These are phyloP conservation scores for Parelbella ahira DNA, from an alignment of 2,888 invertebrate genomes.

Conservation along the genomic window DNA sequence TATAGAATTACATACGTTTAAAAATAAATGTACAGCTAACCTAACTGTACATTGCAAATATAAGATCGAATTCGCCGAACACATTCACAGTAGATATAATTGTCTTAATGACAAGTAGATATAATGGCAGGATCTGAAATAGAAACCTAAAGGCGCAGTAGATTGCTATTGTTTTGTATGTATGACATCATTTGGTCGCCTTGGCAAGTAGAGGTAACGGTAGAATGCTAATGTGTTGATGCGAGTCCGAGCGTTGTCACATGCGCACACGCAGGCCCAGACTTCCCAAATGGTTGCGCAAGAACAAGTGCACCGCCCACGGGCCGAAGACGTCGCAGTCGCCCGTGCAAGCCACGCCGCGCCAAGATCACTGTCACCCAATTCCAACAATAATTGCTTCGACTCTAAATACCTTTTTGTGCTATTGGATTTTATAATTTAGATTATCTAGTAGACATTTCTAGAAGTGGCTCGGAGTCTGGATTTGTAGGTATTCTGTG, in stretches of 20 bases:
- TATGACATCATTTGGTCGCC: constrained; percentile 50
- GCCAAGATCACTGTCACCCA: constrained; percentile 71
- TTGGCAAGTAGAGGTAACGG: constrained; percentile 66
- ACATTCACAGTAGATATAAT: neutral
- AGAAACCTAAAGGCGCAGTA: constrained; percentile 26
- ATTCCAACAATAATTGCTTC: constrained; percentile 14
- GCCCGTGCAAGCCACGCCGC: constrained; percentile 37
- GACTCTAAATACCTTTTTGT: too few relatives aligned
- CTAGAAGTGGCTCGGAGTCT: too few relatives aligned
- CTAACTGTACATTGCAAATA: too few relatives aligned
- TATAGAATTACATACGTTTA: too few relatives aligned
- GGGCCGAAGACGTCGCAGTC: constrained; percentile 40
- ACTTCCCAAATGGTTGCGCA: constrained; percentile 67
- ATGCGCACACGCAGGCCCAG: constrained; percentile 42
- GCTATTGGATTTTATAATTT: too few relatives aligned
- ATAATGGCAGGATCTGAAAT: constrained; percentile 15
- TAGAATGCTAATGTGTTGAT: constrained; percentile 70
- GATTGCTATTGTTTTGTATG: constrained; percentile 41
- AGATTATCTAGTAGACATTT: too few relatives aligned
- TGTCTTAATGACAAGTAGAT: constrained; percentile 1
- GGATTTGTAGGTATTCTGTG: too few relatives aligned
- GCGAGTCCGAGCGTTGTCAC: constrained; percentile 52
- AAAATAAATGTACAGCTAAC: too few relatives aligned
- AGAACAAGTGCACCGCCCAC: constrained; percentile 63
- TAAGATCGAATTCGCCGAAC: too few relatives aligned